phyloP scores from a whole-genome alignment of 2,113 vertebrate species.

The Dascyllus trimaculatus region DNA sequence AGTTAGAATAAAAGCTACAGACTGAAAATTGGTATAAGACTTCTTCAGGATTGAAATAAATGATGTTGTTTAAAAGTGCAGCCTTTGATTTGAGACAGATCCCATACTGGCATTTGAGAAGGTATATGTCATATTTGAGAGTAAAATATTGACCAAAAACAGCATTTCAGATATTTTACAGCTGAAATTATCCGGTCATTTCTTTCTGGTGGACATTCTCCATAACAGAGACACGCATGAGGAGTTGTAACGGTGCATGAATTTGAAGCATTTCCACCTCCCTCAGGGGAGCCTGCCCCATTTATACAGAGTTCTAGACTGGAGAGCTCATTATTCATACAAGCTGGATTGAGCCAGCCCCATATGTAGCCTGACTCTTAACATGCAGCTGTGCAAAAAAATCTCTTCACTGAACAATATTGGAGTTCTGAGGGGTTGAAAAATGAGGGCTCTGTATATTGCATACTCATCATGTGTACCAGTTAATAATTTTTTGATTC shows the following conservation, averaged over 20 bases:
- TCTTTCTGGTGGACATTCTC: constrained; percentile 8
- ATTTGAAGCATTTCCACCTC: constrained; percentile 45
- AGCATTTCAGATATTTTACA: background rate
- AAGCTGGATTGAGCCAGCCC: constrained; percentile 52
- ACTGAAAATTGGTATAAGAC: constrained; percentile 4
- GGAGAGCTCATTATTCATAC: constrained; percentile 73
- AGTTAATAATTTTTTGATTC: constrained; percentile 59
- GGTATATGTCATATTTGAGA: no score
- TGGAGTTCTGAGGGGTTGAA: constrained; percentile 32
- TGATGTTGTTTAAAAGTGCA: no score
- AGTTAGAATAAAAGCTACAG: constrained; percentile 18
- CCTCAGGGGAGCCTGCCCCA: constrained; percentile 43
- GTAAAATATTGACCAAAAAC: background rate
- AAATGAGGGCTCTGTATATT: constrained; percentile 48
- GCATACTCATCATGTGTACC: constrained; percentile 46
- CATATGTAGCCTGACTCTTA: constrained; percentile 47
- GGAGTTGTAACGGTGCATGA: constrained; percentile 30
- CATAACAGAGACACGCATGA: background rate
- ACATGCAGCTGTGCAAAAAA: constrained; percentile 60
- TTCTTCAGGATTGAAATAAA: background rate
- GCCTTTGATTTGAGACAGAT: no score
- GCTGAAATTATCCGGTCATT: background rate
- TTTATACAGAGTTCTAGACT: constrained; percentile 50
- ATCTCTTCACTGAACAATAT: constrained; percentile 26
- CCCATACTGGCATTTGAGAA: no score